Conservation (phyloP, 2,888 invertebrate species). For the Tiliacea citrago region DNA sequence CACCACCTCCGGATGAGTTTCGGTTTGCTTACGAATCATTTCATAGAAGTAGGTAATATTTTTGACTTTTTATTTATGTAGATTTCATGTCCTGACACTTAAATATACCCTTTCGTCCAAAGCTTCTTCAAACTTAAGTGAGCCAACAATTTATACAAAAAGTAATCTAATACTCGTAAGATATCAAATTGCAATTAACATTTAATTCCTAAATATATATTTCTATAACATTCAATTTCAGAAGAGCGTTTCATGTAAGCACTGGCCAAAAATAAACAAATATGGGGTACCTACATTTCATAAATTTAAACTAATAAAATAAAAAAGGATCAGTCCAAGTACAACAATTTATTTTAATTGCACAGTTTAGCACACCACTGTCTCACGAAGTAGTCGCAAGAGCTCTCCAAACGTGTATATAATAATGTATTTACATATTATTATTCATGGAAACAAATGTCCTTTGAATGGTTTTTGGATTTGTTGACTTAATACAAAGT, state of each 20-base stretch:
- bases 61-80: background rate
- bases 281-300: background rate
- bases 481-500: conserved; percentile 89
- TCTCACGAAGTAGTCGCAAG: conserved; percentile 62
- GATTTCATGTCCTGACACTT: background rate
- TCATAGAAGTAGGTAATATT: too few species aligned
- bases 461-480: conserved; percentile 87
- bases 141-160: background rate
- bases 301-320: conserved; percentile 15
- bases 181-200: background rate
- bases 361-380: conserved; percentile 55
- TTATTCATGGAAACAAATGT: conserved; percentile 89
- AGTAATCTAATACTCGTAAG: background rate
- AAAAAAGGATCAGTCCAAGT: conserved; percentile 4
- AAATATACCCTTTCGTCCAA: background rate
- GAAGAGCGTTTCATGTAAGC: background rate
- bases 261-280: background rate
- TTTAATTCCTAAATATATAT: background rate
- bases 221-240: background rate
- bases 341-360: conserved; percentile 59
- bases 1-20: background rate
- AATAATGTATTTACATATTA: conserved; percentile 87
- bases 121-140: background rate
- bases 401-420: conserved; percentile 70
- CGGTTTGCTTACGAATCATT: too few species aligned